Conservation (phyloP, 2,888 invertebrate genomes). For the Zygaena filipendulae region DNA sequence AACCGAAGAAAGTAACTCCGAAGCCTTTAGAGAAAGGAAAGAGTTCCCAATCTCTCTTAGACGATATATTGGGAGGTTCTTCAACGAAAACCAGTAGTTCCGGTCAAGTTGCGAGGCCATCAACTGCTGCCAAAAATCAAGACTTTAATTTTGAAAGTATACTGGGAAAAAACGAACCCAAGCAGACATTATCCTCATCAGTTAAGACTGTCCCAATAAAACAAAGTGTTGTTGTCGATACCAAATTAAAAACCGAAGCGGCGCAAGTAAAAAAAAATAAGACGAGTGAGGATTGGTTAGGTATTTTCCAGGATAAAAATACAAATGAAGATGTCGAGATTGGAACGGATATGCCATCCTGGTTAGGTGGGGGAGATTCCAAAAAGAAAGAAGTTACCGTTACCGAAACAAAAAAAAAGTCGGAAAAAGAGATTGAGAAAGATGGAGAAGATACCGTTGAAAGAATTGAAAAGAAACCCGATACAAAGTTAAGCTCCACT, state of each 20-base stretch:
- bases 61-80: conserved; percentile 66
- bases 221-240: conserved; percentile 26
- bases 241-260: conserved; percentile 23
- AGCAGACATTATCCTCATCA: conserved; percentile 21
- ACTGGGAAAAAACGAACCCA: conserved; percentile 36
- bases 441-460: conserved; percentile 8
- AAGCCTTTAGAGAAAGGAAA: conserved; percentile 42
- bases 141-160: conserved; percentile 46
- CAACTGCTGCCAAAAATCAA: conserved; percentile 33
- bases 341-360: conserved; percentile 42
- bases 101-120: conserved; percentile 24
- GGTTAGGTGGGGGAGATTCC: conserved; percentile 37
- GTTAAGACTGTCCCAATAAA: no score
- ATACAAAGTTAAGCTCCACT: conserved; percentile 15
- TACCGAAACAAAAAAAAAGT: conserved; percentile 19
- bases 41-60: conserved; percentile 54
- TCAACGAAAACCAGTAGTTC: conserved; percentile 29
- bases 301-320: conserved; percentile 48
- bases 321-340: conserved; percentile 30
- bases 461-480: conserved; percentile 10
- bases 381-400: conserved; percentile 34
- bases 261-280: conserved; percentile 29
- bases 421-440: conserved; percentile 13
- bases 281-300: conserved; percentile 51
- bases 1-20: conserved; percentile 27